Base-by-base conservation (phyloP, 2,113 vertebrate genomes). In the Alethe diademata region DNA sequence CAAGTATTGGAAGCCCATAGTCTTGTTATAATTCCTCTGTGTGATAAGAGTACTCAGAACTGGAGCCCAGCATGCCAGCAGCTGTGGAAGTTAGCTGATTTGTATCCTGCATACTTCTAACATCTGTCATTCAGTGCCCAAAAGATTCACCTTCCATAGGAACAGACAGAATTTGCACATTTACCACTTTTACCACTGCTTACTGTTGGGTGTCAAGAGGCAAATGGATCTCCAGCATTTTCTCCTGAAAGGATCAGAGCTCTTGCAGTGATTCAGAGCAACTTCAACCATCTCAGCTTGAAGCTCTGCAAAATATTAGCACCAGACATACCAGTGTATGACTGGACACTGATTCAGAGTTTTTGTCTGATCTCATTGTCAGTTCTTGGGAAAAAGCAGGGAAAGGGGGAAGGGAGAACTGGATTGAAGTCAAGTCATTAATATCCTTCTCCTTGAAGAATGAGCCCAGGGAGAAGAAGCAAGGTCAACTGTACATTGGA, bases 331-430 rank as follows among this genome's bases (percentile, higher is more conserved):
- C 62, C 74, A 62, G 9, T 6, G 20, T 54, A 60, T 92, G 87
- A 80, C 74, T 92, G 78, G 58, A 92, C 47, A 31, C 14, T 88
- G 85, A 95, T 57, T 93, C 93, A 86, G 81, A 73, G 70, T 24
- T 91, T 71, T 43, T 74, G 66, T 90, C 89, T 95, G 78, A 58
- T 31, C 45, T 54, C 4, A 31, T 31, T 54, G 54, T 65, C 62
- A 58, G 31, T 22, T 78, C 51, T 53, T 78, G 26, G 64, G 8
- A 50, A 90, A 87, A 90, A 47, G 8, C 2, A 48, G 56, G 20
- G 1, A 47, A 76, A 50, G n/a, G 8, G 28, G 26, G 17, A 87
- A 90, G 45, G 40, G 51, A 85, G 38, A 87, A 66, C 33, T 93
- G 84, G 45, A 65, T 31, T 54, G 13, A 86, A 88, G 51, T 83